These are phyloP conservation scores for Scaptomyza reducta DNA, from an alignment of 2,888 invertebrate species.

Conservation along the genomic window DNA sequence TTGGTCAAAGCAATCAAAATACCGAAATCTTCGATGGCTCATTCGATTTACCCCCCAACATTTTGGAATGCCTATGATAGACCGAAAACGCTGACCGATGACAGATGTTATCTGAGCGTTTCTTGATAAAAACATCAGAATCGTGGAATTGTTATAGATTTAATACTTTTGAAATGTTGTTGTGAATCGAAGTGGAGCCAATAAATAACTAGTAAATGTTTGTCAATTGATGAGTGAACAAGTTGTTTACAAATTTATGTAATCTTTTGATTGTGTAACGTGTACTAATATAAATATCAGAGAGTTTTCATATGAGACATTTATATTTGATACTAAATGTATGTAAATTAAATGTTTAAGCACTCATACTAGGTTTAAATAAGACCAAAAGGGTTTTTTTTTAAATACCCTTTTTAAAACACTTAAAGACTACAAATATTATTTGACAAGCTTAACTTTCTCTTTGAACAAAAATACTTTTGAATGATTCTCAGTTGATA, in stretches of 20 bases:
- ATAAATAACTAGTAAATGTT: not conserved
- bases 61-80: constrained; percentile 3
- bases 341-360: not conserved
- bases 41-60: constrained; percentile 11
- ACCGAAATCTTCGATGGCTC: constrained; percentile 16
- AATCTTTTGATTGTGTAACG: not conserved
- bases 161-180: not conserved
- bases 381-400: no score
- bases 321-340: not conserved
- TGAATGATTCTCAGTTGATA: not conserved
- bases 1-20: constrained; percentile 25
- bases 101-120: constrained; percentile 35
- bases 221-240: not conserved
- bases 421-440: not conserved
- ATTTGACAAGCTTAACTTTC: not conserved
- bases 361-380: not conserved
- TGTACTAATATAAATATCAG: not conserved
- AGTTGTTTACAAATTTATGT: not conserved
- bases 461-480: not conserved
- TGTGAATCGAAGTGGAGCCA: not conserved
- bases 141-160: constrained; percentile 18
- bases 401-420: no score
- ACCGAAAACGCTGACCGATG: constrained; percentile 6
- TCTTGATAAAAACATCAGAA: constrained; percentile 14
- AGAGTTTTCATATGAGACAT: not conserved